phyloP scores from a whole-genome alignment of 2,888 invertebrate genomes.

The Nemotelus nigrinus region DNA sequence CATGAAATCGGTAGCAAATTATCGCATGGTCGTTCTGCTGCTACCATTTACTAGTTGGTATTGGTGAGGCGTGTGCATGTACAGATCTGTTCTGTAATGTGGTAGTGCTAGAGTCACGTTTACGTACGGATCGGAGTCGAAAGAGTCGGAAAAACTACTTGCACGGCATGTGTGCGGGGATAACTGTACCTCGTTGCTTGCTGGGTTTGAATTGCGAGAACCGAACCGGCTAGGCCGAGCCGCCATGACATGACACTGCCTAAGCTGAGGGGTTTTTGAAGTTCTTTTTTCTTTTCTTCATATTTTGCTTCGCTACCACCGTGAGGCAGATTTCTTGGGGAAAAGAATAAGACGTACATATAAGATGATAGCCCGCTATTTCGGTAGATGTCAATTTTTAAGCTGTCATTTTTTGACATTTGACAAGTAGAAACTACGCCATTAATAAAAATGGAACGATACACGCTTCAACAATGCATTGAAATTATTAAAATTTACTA shows the following conservation, averaged over 20 bases:
- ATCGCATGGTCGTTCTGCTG: slow-evolving; percentile 13
- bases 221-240: not conserved
- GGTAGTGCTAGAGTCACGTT: not conserved
- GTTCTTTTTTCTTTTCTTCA: not conserved
- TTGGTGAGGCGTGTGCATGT: slow-evolving; percentile 2
- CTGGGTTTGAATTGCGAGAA: slow-evolving; percentile 3
- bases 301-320: slow-evolving; percentile 4
- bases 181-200: slow-evolving; percentile 3
- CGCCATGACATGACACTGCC: slow-evolving; percentile 10
- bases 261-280: not conserved
- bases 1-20: slow-evolving; percentile 26
- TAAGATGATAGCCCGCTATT: too few relatives aligned
- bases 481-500: too few relatives aligned
- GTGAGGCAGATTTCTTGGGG: not conserved
- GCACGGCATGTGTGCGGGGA: slow-evolving; percentile 32
- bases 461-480: too few relatives aligned
- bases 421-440: too few relatives aligned
- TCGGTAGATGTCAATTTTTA: too few relatives aligned
- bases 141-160: slow-evolving; percentile 23
- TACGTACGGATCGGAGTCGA: too few relatives aligned
- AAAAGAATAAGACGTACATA: not conserved
- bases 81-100: not conserved
- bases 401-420: too few relatives aligned
- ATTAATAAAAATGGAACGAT: too few relatives aligned
- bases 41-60: slow-evolving; percentile 21